These are phyloP conservation scores for Misgurnus anguillicaudatus DNA, from an alignment of 2,113 vertebrate genomes.

Conservation along the genomic window DNA sequence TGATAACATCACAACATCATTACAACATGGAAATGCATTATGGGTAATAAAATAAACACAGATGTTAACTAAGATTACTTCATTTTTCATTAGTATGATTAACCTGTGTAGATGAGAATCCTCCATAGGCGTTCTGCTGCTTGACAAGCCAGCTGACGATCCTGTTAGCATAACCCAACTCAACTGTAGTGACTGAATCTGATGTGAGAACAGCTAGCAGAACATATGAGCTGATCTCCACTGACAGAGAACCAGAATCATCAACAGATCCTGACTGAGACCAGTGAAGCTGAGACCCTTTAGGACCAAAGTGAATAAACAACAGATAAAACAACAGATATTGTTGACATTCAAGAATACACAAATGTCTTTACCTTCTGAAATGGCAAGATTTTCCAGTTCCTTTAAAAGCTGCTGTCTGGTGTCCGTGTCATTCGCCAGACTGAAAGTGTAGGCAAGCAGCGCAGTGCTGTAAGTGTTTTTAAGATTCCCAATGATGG, in stretches of 20 bases:
- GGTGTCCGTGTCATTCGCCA: conserved; percentile 74
- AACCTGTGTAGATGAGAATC: conserved; percentile 80
- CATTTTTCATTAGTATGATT: neutral
- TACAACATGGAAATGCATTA: too few relatives aligned
- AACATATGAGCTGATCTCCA: conserved; percentile 70
- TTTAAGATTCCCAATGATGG: conserved; percentile 50
- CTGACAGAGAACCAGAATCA: conserved; percentile 58
- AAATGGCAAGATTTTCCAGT: conserved; percentile 53
- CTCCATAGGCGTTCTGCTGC: conserved; percentile 77
- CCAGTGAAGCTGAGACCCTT: conserved; percentile 44
- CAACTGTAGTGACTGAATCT: conserved; percentile 47
- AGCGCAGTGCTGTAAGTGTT: conserved; percentile 79
- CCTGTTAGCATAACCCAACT: conserved; percentile 62
- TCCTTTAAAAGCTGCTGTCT: conserved; percentile 60
- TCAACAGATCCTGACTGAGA: conserved; percentile 43
- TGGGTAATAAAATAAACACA: too few relatives aligned
- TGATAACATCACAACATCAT: conserved; percentile 46
- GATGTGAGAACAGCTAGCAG: conserved; percentile 66
- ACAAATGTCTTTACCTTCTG: conserved; percentile 45
- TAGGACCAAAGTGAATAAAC: neutral
- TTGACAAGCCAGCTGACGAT: conserved; percentile 73
- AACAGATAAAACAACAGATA: neutral
- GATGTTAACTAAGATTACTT: too few relatives aligned
- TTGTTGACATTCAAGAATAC: too few relatives aligned
- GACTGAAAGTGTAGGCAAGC: conserved; percentile 82